Base-by-base conservation (phyloP, 1,140 invertebrate genomes). In the Pseudomyrmex sp. region DNA sequence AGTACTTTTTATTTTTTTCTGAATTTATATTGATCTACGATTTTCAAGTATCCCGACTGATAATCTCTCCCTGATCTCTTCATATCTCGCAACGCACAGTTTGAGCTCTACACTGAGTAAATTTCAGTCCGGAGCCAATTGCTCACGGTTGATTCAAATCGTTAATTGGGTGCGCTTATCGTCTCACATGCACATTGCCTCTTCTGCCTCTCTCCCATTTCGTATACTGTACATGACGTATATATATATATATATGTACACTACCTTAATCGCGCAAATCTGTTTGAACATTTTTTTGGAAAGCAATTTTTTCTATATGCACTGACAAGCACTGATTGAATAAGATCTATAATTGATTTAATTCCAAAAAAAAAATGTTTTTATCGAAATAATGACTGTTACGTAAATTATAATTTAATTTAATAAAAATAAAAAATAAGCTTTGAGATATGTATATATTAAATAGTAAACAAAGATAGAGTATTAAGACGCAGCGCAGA, bases 91-190 rank as follows among this genome's bases (percentile, higher is more conserved):
- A 44, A 35, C 48, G 9, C 44, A 2, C 48, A 18, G 50, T 26
- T 54, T n/a, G 61, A 20, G 48, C 1, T 26, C 35, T 35, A 35
- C 18, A n/a, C 8, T 35, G 13, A 77, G 48, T 52, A 68, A 87
- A 87, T 87, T 66, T 52, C 79, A 52, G 13, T 66, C 15, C 23
- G 50, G 4, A 56, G 50, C 79, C 79, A 85, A 87, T 89, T 85
- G 83, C 83, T 82, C 85, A 84, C 74, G 72, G 70, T 85, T 73
- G 76, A 88, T 88, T 82, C 63, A 79, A 89, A 90, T 85, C 80
- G 82, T 90, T 88, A 85, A 90, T 86, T 89, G 84, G 68, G 82
- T 85, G 66, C 65, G 89, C 84, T 90, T 90, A 89, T 89, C 88
- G 68, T 48, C 58, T 66, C 65, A 15, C 72, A 46, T 77, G n/a